A percentile compares a stretch with the other conserved stretches of the same genome.
phyloP scores from a whole-genome alignment of 2,113 vertebrate genomes.

The Arizona elegans region DNA sequence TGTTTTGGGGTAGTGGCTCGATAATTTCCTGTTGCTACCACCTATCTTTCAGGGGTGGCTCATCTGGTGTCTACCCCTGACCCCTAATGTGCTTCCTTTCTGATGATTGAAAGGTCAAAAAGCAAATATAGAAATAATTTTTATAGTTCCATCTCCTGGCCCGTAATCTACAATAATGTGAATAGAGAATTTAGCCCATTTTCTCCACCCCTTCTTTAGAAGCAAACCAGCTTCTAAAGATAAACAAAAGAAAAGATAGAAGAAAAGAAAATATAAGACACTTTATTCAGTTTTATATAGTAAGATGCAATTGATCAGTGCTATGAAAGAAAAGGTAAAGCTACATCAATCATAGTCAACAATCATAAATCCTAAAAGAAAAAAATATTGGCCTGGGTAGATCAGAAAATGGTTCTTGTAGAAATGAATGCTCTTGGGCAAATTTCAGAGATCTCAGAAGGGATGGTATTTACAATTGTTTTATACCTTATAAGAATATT shows the following conservation, averaged over 20 bases:
- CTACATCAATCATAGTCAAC: neutral
- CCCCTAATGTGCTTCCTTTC: neutral
- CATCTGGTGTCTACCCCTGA: neutral
- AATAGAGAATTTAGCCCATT: neutral
- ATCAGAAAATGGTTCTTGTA: neutral
- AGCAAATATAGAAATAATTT: neutral
- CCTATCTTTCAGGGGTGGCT: neutral
- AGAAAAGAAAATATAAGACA: neutral
- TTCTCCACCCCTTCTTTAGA: neutral
- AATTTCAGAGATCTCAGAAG: neutral
- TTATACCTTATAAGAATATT: neutral
- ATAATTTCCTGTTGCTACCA: neutral
- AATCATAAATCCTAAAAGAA: neutral
- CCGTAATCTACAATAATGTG: neutral
- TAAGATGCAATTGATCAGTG: neutral
- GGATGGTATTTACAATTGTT: neutral
- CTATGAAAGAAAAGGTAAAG: neutral
- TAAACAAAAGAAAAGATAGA: neutral
- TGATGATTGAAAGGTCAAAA: neutral
- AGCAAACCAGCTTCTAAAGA: neutral
- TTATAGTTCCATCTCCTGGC: neutral
- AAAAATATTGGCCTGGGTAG: neutral
- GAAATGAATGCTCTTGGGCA: neutral
- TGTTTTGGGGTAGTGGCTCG: neutral
- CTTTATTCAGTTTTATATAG: neutral